These are phyloP conservation scores for Myotis findleyi DNA, from an alignment of 2,797 vertebrate species.

Conservation along the genomic window DNA sequence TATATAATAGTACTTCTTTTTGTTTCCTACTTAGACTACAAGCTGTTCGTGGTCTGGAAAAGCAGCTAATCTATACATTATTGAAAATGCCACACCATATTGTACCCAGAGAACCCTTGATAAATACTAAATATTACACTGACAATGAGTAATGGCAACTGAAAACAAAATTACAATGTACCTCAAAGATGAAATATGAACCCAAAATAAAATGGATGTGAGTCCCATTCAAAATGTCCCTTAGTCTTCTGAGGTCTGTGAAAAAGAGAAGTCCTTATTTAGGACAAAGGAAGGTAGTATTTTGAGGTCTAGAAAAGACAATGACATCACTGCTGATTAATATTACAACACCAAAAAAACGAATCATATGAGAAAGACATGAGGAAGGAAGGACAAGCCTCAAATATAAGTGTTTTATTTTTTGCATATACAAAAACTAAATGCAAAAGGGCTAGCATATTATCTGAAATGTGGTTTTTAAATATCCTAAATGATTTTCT, in stretches of 20 bases:
- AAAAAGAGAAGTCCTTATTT: conserved; percentile 28
- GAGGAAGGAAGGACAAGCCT: background rate
- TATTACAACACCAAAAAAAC: background rate
- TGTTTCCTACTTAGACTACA: conserved; percentile 56
- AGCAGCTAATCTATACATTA: conserved; percentile 64
- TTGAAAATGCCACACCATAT: conserved; percentile 60
- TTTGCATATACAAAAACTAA: conserved; percentile 12
- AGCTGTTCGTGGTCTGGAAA: conserved; percentile 41
- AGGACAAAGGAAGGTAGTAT: conserved; percentile 38
- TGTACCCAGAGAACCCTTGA: conserved; percentile 50
- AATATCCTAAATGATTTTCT: conserved; percentile 20
- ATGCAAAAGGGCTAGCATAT: background rate
- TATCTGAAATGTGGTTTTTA: background rate
- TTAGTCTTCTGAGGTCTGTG: background rate
- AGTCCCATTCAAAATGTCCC: background rate
- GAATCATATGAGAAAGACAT: background rate
- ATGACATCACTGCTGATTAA: background rate
- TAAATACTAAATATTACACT: conserved; percentile 65
- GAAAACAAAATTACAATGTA: conserved; percentile 66
- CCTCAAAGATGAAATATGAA: conserved; percentile 69
- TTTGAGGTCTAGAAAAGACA: conserved; percentile 43
- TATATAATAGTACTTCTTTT: conserved; percentile 42
- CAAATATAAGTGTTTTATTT: background rate
- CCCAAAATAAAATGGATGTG: conserved; percentile 60
- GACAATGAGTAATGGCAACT: conserved; percentile 57